Conservation (phyloP, 2,888 invertebrate genomes). For the Calephelis perditalis region DNA sequence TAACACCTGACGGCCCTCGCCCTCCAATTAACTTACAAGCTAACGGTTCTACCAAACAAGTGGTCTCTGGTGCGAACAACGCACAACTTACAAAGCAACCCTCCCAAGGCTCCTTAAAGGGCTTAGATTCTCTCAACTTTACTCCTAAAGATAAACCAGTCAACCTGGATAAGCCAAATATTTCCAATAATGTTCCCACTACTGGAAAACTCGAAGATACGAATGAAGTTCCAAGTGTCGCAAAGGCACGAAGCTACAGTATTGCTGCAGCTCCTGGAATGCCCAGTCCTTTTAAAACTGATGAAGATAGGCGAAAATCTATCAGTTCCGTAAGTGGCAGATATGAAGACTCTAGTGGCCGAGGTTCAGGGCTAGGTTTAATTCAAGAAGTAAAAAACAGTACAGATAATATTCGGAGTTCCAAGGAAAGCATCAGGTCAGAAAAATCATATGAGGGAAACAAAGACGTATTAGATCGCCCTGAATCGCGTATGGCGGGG, state of each 20-base stretch:
- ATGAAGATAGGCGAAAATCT: conserved; percentile 74
- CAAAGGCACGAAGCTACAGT: conserved; percentile 75
- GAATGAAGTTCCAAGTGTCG: conserved; percentile 57
- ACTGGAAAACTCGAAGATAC: conserved; percentile 55
- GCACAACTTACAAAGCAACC: conserved; percentile 59
- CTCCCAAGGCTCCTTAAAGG: conserved; percentile 59
- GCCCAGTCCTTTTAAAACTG: conserved; percentile 59
- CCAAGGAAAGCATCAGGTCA: conserved; percentile 63
- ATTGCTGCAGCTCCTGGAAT: conserved; percentile 71
- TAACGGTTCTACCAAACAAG: conserved; percentile 52
- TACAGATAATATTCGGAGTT: conserved; percentile 61
- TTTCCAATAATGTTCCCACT: conserved; percentile 50
- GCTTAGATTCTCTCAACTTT: conserved; percentile 50
- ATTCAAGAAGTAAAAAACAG: conserved; percentile 71
- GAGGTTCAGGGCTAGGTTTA: conserved; percentile 61
- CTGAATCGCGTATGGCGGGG: conserved; percentile 65
- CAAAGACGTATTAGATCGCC: conserved; percentile 53
- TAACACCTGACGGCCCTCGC: conserved; percentile 56
- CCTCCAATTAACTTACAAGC: conserved; percentile 43
- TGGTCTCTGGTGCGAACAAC: conserved; percentile 36
- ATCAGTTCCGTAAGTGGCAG: conserved; percentile 67
- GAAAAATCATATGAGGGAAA: conserved; percentile 49
- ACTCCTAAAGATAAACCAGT: conserved; percentile 53
- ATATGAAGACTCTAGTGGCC: conserved; percentile 55
- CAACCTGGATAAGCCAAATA: conserved; percentile 68